Base-by-base conservation (phyloP, 2,797 vertebrate genomes). In the Lerista edwardsae region DNA sequence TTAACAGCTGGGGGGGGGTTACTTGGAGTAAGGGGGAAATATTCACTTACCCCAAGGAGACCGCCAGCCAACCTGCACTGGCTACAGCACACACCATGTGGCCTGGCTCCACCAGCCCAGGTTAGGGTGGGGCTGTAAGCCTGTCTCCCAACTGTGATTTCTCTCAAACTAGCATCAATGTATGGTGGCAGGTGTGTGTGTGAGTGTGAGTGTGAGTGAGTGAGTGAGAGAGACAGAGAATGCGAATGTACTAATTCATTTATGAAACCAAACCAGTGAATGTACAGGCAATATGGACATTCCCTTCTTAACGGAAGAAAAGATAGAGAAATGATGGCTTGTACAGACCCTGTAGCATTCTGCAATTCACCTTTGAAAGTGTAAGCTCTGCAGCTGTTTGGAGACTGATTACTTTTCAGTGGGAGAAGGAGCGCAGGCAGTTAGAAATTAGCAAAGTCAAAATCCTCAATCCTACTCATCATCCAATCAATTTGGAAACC, bases 391-490 rank as follows among this genome's bases (percentile, higher is more conserved):
- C 71, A 82, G 25, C 34, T 89, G 17, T 14, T 86, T 15, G 85
- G 80, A 83, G 31, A 90, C 44, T 79, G n/a, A n/a, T 1, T 17
- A 31, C 23, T 34, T 88, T 59, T 81, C 47, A 86, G 61, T 73
- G 76, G 8, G 0, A 0, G 71, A 57, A 4, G 80, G 25, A 72
- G 61, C 1, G 6, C 29, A 73, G 0, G 4, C 25, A 23, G 27
- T 72, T 79, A 90, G 87, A 61, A 83, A 89, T 67, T 51, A 78
- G 6, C 39, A 44, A 83, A 85, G 51, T 72, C 57, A 91, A 90
- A 85, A 19, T 78, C 64, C 55, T 2, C 57, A 79, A 25, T 59
- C 34, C 2, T 71, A 0, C 0, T 82, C 76, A 61, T 41, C 17
- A 59, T 12, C 8, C 4, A 81, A 4, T 47, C 34, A 84, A n/a